Conservation (phyloP, 1,140 invertebrate species). For the Ladona fulva region DNA sequence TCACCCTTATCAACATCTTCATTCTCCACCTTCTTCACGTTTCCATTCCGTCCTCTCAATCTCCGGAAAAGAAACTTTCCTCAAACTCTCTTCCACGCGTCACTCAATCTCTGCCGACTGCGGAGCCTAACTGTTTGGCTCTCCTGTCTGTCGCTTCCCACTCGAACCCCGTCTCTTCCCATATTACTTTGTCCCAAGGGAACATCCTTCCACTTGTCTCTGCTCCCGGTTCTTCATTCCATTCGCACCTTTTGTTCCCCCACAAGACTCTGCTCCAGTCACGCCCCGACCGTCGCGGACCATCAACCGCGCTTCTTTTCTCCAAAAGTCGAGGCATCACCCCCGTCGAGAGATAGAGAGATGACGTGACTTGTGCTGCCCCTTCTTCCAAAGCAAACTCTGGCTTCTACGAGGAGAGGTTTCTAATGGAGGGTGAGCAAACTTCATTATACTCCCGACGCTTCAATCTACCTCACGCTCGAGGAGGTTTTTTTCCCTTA, state of each 20-base stretch:
- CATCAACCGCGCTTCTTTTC: not conserved
- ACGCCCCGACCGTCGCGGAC: not conserved
- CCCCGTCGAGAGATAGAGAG: not conserved
- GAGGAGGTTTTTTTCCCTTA: not conserved
- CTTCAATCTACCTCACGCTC: not conserved
- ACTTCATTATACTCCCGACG: slow-evolving; percentile 8
- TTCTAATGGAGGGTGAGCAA: not conserved
- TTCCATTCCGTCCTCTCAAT: no score
- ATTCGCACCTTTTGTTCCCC: not conserved
- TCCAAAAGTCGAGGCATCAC: not conserved
- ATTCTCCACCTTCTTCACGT: no score
- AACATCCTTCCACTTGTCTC: not conserved
- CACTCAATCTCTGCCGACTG: no score
- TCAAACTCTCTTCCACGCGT: no score
- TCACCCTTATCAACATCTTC: no score
- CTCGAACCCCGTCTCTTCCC: not conserved
- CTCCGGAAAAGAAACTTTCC: no score
- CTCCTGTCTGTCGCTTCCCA: no score
- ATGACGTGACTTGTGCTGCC: not conserved
- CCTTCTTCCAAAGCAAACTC: not conserved
- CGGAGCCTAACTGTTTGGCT: no score
- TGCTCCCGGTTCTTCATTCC: not conserved
- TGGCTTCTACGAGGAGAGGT: not conserved
- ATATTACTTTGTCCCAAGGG: not conserved
- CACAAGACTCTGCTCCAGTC: not conserved